A percentile compares a stretch with the other conserved stretches of the same genome.
Conservation (phyloP, 2,888 invertebrate species). For the Lasioglossum malachurum region DNA sequence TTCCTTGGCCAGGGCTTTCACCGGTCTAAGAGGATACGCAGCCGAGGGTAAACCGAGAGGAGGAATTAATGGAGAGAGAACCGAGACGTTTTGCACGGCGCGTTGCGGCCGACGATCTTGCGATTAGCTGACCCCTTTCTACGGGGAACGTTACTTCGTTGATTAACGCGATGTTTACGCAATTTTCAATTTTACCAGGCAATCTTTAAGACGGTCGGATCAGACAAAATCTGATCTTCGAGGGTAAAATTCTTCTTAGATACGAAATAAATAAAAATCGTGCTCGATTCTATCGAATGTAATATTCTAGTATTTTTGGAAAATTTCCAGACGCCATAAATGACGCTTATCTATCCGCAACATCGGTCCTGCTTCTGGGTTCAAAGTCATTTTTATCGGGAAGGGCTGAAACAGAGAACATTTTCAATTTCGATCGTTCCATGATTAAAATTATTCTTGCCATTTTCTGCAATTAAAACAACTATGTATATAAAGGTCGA, state of each 20-base stretch:
- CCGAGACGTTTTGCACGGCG: neutral
- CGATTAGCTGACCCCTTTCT: neutral
- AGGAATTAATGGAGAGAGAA: conserved; percentile 1
- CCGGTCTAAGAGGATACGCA: neutral
- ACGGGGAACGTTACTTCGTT: neutral
- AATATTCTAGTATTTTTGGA: no score
- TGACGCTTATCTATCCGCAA: neutral
- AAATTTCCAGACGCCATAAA: no score
- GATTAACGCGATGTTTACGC: neutral
- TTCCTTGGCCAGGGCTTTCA: conserved; percentile 18
- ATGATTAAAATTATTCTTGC: no score
- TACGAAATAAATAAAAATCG: no score
- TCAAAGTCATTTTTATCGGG: neutral
- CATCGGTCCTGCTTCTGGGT: neutral
- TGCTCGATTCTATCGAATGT: no score
- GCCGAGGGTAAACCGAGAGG: neutral
- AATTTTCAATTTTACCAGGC: no score
- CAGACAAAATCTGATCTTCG: no score
- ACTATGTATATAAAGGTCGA: neutral
- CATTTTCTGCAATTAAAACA: neutral
- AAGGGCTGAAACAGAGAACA: no score
- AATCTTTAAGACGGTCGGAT: no score
- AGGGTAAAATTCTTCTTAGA: no score
- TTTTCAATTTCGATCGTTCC: no score
- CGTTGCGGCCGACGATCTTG: neutral